phyloP scores from a whole-genome alignment of 2,888 invertebrate genomes.

The Phaonia tiefii region DNA sequence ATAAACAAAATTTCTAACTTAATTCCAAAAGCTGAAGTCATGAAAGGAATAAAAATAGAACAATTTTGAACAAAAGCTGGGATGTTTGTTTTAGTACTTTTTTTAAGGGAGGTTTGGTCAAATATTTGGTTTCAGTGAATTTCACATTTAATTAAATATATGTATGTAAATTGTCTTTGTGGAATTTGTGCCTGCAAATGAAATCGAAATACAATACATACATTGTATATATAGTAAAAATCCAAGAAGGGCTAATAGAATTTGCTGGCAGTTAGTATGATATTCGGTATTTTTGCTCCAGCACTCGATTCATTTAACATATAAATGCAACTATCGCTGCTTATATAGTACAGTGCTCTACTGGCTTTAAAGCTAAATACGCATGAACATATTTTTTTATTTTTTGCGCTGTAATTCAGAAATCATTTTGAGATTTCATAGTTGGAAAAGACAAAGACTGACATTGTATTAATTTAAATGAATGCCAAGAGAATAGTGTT shows the following conservation, averaged over 20 bases:
- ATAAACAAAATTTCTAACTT: slow-evolving; percentile 50
- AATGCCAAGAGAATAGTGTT: too few species aligned
- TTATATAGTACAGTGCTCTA: too few species aligned
- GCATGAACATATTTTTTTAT: background rate
- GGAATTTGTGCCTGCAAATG: slow-evolving; percentile 35
- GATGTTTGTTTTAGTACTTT: too few species aligned
- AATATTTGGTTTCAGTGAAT: slow-evolving; percentile 2
- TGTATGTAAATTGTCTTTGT: slow-evolving; percentile 62
- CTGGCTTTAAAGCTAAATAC: background rate
- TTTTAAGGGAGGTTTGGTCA: too few species aligned
- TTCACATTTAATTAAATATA: slow-evolving; percentile 61
- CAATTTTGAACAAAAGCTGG: slow-evolving; percentile 1
- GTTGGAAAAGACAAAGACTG: too few species aligned
- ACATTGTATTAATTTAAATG: too few species aligned
- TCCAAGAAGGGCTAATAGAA: slow-evolving; percentile 59
- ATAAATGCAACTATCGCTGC: background rate
- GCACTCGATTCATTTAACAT: background rate
- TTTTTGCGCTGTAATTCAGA: too few species aligned
- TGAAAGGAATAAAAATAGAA: background rate
- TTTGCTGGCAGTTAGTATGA: slow-evolving; percentile 43
- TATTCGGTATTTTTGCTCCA: background rate
- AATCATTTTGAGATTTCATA: too few species aligned
- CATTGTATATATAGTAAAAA: too few species aligned
- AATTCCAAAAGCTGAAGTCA: background rate
- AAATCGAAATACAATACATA: slow-evolving; percentile 4